A percentile compares a stretch with the other conserved stretches of the same genome.
Evolutionary conservation across 2,113 vertebrate genomes (phyloP).

Genomic region (Petaurus breviceps): DNA sequence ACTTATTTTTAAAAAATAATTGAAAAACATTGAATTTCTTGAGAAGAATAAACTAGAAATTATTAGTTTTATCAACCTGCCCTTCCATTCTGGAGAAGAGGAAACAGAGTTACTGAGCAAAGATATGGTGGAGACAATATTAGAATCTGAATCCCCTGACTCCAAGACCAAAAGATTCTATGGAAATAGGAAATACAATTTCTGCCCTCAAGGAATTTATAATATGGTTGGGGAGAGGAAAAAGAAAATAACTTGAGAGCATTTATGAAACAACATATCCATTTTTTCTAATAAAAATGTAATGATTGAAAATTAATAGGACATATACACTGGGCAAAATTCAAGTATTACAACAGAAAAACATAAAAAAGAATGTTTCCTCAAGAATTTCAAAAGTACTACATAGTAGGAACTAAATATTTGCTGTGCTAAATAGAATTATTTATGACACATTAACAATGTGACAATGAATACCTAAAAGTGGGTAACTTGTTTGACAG

Average conservation of each 20-base stretch:
- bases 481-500: constrained; percentile 25
- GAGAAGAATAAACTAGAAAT: not conserved
- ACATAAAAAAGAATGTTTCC: not conserved
- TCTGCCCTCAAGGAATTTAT: not conserved
- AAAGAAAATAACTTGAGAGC: not conserved
- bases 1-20: not conserved
- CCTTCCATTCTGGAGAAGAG: not conserved
- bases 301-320: not conserved
- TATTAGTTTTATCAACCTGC: not conserved
- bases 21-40: not conserved
- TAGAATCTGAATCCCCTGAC: not conserved
- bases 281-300: not conserved
- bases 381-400: constrained; percentile 12
- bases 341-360: not conserved
- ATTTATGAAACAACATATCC: not conserved
- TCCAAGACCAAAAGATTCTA: not conserved
- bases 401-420: not conserved
- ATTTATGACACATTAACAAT: not conserved
- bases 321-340: not conserved
- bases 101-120: not conserved
- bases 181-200: not conserved
- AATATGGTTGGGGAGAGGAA: not conserved
- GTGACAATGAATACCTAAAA: constrained; percentile 11
- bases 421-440: not conserved
- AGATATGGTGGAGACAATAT: not conserved